Base-by-base conservation (phyloP, 2,113 vertebrate genomes). In the Eurypyga helias region DNA sequence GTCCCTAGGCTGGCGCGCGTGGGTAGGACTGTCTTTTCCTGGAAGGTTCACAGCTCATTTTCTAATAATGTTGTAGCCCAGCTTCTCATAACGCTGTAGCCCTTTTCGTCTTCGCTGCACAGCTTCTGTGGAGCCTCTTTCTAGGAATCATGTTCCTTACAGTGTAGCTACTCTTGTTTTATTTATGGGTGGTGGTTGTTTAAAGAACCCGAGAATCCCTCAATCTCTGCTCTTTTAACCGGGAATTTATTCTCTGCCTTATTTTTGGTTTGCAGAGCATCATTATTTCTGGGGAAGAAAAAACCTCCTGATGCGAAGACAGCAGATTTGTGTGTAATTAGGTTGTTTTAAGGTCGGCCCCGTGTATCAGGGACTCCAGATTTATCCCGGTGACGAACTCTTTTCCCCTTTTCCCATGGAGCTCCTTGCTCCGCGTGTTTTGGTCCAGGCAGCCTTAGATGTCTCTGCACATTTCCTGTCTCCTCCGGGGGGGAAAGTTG, bases 391-490 rank as follows among this genome's bases (percentile, higher is more conserved):
- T 45, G 72, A 52, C 67, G 43, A 70, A 13, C 55, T 41, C 75
- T 18, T 36, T 72, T 64, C 43, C 55, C 61, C 18, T 83, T 91
- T 94, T 97, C 78, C 85, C 82, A 52, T 60, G 85, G 90, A 95
- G 33, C 48, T 61, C 55, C 21, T 2, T 15, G 10, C 45, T 90
- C 72, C 1, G 9, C 9, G 0, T 36, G 54, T 41, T 45, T 17
- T 13, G 11, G 11, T 15, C 34, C 8, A 3, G 57, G 66, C 75
- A 83, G 76, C 55, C 34, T 73, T 16, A 28, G 89, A 66, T 78
- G 36, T 91, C 79, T 86, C 11, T 1, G 18, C 19, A 6, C 17
- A 49, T 92, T 96, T 92, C 87, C 94, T 78, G 46, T 34, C 83
- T 89, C 87, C 84, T 69, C 23, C 5, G 3, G 12, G 45, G 29